Evolutionary conservation across 30 jellyfish, hydroid and myxozoan genomes (phyloP).

Genomic region (Calvadosia cruxmelitensis): DNA sequence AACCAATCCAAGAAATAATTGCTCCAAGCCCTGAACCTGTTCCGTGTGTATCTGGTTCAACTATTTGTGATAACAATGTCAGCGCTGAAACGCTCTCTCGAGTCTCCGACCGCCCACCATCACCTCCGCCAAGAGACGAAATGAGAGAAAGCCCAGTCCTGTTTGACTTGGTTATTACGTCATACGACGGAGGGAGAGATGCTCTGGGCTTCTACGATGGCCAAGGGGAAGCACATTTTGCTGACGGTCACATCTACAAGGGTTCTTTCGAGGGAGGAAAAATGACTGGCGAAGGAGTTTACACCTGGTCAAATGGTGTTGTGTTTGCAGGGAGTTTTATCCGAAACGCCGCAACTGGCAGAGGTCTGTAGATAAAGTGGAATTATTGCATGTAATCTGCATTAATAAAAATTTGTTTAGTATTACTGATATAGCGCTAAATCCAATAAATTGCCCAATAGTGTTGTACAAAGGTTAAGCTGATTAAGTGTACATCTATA

Average conservation of each 20-base stretch:
- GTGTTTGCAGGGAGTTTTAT: constrained; percentile 60
- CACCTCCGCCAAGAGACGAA: constrained; percentile 35
- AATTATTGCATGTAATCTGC: too few species aligned
- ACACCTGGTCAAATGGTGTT: constrained; percentile 74
- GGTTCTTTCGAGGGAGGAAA: constrained; percentile 50
- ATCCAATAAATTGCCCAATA: too few species aligned
- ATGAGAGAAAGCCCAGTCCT: constrained; percentile 70
- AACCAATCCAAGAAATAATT: background rate
- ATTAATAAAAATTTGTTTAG: too few species aligned
- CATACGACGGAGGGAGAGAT: constrained; percentile 53
- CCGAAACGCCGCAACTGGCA: constrained; percentile 49
- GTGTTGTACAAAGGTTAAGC: too few species aligned
- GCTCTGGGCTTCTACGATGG: constrained; percentile 33
- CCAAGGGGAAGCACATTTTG: constrained; percentile 25
- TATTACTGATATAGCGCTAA: too few species aligned
- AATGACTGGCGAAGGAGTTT: constrained; percentile 85
- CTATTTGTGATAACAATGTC: background rate
- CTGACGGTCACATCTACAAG: constrained; percentile 49
- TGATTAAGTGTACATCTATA: too few species aligned
- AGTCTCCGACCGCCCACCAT: constrained; percentile 3
- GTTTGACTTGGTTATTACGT: constrained; percentile 32
- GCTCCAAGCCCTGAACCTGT: background rate
- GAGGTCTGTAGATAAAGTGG: constrained; percentile 33
- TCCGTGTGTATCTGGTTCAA: background rate
- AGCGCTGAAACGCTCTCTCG: background rate